Evolutionary conservation across 2,113 vertebrate genomes (phyloP).

Genomic region (Mustela lutreola): DNA sequence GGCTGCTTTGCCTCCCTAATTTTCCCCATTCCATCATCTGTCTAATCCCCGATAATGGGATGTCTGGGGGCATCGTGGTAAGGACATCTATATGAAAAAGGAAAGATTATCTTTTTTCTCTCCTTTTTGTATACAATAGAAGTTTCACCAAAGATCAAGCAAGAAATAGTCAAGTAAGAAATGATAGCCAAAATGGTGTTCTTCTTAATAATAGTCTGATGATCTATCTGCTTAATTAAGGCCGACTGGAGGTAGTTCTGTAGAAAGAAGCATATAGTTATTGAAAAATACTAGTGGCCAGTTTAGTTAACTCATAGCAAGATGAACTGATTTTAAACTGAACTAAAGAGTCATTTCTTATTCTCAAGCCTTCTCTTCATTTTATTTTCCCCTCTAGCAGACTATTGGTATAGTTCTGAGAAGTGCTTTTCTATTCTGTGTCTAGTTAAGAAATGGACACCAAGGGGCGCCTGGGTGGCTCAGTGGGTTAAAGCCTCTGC

Average conservation of each 20-base stretch:
- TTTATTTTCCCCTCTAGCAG: not conserved
- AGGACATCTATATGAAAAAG: not conserved
- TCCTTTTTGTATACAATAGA: not conserved
- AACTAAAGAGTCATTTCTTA: not conserved
- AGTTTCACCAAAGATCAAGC: not conserved
- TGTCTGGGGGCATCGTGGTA: not conserved
- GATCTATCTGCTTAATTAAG: not conserved
- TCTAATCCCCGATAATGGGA: not conserved
- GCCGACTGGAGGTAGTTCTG: fast-evolving
- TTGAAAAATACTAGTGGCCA: not conserved
- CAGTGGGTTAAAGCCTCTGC: no score
- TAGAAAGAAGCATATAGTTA: not conserved
- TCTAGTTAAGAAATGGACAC: not conserved
- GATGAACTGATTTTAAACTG: not conserved
- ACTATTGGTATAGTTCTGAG: not conserved
- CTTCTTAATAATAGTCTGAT: not conserved
- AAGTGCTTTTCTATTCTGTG: not conserved
- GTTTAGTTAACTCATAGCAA: not conserved
- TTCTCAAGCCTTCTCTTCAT: not conserved
- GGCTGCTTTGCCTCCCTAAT: not conserved
- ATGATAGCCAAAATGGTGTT: not conserved
- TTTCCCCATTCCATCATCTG: not conserved
- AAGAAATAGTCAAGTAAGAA: not conserved
- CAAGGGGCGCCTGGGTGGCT: not conserved
- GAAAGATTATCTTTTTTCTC: not conserved